Conservation (phyloP, 2,888 invertebrate genomes). For the Cecidostiba fungosa region DNA sequence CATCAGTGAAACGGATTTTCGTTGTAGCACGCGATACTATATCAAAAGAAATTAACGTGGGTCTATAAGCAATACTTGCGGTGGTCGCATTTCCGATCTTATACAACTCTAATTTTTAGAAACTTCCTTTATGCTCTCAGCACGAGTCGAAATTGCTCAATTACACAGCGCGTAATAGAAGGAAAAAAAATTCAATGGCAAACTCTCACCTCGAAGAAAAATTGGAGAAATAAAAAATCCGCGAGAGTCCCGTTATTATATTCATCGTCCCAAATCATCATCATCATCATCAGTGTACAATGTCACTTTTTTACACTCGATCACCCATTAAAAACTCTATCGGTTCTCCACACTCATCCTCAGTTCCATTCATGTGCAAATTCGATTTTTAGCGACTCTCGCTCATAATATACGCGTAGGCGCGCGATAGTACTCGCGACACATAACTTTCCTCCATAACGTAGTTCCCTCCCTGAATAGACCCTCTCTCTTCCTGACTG, state of each 20-base stretch:
- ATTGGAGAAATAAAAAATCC: neutral
- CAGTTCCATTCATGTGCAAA: conserved; percentile 27
- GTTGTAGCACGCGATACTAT: neutral
- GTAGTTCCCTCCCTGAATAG: conserved; percentile 30
- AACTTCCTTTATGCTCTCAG: neutral
- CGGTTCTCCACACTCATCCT: neutral
- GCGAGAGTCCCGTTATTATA: neutral
- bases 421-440: conserved; percentile 6
- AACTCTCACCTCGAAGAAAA: conserved; percentile 1
- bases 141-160: neutral
- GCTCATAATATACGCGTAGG: neutral
- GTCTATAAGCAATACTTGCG: too few species aligned
- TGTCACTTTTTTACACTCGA: conserved; percentile 3
- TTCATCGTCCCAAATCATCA: neutral
- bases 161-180: neutral
- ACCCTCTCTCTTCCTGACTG: neutral
- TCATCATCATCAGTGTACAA: neutral
- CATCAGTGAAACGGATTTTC: conserved; percentile 23
- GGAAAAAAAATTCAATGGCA: neutral
- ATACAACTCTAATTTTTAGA: neutral
- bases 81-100: too few species aligned
- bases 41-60: neutral
- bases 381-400: conserved; percentile 22
- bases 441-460: neutral
- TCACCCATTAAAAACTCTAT: neutral